Evolutionary conservation across 1,140 invertebrate genomes (phyloP), one percentile per base, ranked within the genome.

Genomic region (Chlorops oryzae): DNA sequence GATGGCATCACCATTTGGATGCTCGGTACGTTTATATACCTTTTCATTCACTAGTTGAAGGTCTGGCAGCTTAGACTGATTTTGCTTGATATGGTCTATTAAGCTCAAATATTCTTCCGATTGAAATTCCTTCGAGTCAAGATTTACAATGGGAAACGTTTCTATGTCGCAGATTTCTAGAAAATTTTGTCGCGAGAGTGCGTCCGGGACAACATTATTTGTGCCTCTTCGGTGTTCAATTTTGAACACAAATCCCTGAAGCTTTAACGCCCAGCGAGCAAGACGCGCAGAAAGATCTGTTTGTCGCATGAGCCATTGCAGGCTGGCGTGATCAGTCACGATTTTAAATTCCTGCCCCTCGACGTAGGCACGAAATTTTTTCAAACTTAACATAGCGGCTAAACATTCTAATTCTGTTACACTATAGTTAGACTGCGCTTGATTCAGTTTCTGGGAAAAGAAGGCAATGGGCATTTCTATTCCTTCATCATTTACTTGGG

Each of bases 371-470:
- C n/a, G n/a, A n/a, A n/a, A n/a, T n/a, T n/a, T n/a, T n/a, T n/a
- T n/a, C n/a, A n/a, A n/a, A 22, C 32, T 47, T 13, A 47, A 21
- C 46, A 37, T 25, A 25, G 44, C 44, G 22, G 44, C 44, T 18
- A 46, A 46, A 46, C 44, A 46, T 13, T 46, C 44, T 50, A 32
- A 40, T 41, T 50, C 39, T n/a, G 25, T 42, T 5, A 42, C 47
- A 22, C 24, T 32, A 42, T 50, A 50, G 34, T 50, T 42, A 6
- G 24, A 27, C 35, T 50, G 47, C 24, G 47, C 47, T 41, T 41
- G 38, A 20, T 50, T 51, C 12, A 51, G 23, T 43, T 44, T 51
- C 22, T 47, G 37, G 3, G 35, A 39, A n/a, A n/a, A n/a, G n/a
- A 24, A 25, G 18, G 46, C 32, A 12, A 47, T 47, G 7, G 46